phyloP scores from a whole-genome alignment of 2,888 invertebrate genomes.

The Steromphala cineraria region DNA sequence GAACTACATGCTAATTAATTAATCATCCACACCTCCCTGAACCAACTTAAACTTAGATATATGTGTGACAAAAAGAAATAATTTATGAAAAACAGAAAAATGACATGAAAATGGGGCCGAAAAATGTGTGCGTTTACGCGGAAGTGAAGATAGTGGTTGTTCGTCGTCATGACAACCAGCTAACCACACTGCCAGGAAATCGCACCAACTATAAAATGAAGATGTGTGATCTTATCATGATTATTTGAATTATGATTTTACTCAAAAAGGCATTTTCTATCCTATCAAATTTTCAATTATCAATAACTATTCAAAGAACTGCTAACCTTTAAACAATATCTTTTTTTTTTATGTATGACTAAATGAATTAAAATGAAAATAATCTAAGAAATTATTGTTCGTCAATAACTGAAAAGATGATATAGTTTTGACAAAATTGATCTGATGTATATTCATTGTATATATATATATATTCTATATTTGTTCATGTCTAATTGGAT shows the following conservation, averaged over 20 bases:
- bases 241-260: not conserved
- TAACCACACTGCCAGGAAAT: constrained; percentile 98
- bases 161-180: constrained; percentile 90
- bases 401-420: too few species aligned
- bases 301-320: not conserved
- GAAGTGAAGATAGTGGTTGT: constrained; percentile 98
- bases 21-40: too few species aligned
- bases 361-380: too few species aligned
- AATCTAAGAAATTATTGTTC: too few species aligned
- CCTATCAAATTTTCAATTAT: not conserved
- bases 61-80: constrained; percentile 28
- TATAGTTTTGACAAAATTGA: too few species aligned
- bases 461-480: too few species aligned
- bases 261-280: not conserved
- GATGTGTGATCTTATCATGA: not conserved
- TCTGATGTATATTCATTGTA: too few species aligned
- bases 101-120: constrained; percentile 14
- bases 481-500: too few species aligned
- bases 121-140: constrained; percentile 67
- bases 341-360: not conserved
- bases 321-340: not conserved
- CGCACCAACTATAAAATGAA: constrained; percentile 43
- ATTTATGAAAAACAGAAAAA: not conserved
- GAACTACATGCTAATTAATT: too few species aligned
- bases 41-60: too few species aligned